Evolutionary conservation across 2,888 invertebrate genomes (phyloP).

Genomic region (Flexamia atlantica): DNA sequence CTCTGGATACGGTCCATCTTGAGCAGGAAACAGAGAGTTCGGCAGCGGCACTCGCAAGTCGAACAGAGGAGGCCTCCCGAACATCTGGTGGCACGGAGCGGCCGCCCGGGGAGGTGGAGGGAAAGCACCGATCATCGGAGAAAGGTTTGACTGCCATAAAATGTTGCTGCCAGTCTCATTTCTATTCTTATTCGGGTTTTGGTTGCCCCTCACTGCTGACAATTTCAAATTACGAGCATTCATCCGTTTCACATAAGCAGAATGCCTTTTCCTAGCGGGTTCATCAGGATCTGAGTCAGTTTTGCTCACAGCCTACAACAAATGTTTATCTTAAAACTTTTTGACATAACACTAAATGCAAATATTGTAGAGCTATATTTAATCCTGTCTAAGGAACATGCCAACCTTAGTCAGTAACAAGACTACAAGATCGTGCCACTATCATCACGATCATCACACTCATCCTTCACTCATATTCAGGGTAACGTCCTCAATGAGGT

Average conservation of each 20-base stretch:
- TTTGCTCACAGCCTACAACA: conserved; percentile 48
- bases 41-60: neutral
- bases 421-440: too few relatives aligned
- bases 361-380: too few relatives aligned
- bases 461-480: too few relatives aligned
- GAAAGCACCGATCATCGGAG: neutral
- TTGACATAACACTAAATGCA: too few relatives aligned
- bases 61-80: conserved; percentile 28
- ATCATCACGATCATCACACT: too few relatives aligned
- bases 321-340: neutral
- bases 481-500: too few relatives aligned
- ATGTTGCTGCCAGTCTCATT: neutral
- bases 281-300: conserved; percentile 61
- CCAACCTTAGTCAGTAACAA: too few relatives aligned
- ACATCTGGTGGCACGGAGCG: conserved; percentile 27
- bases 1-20: neutral
- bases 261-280: conserved; percentile 65
- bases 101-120: neutral
- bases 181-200: neutral
- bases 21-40: neutral
- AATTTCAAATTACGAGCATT: conserved; percentile 63
- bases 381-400: too few relatives aligned
- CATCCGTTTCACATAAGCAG: conserved; percentile 67
- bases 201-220: conserved; percentile 10
- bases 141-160: neutral